Base-by-base conservation (phyloP, 2,888 invertebrate genomes). In the Tenthredo mesomela region DNA sequence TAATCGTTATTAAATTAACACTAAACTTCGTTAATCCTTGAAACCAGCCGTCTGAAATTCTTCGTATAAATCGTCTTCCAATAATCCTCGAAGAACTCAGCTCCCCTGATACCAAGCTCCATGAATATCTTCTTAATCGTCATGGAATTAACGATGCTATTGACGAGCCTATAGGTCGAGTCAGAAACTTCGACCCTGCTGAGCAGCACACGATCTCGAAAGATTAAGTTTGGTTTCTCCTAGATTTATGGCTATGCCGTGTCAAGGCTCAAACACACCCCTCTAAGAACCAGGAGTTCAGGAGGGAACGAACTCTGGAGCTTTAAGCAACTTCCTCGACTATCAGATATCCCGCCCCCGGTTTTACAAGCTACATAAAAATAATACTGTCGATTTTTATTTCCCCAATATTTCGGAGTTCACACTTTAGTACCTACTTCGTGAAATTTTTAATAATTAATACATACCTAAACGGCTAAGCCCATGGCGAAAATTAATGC, bases 191-290 rank as follows among this genome's bases (percentile, higher is more conserved):
- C 77, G 40, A 73, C 15, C 21, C 43, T 70, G 37, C 70, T 37
- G 70, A 25, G 18, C 33, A 43, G 40, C 37, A 15, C 29, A 73
- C 40, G 40, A 73, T 40, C 43, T 40, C 21, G 10, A 43, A 80
- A 80, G 80, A 80, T 80, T 80, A 80, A 40, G 2, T 40, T 40
- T 29, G 50, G 21, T 21, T 37, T 33, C 58, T 80, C 9, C 40
- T 50, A 37, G 80, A 80, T 80, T 80, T 61, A 80, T 80, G 6
- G 80, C 80, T 80, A n/a, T 80, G n/a, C 50, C 80, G 37, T 40
- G 6, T 80, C 80, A 40, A 15, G 80, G 21, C 37, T 61, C 54
- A 33, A 29, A 61, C 61, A 61, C 37, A 40, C n/a, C 37, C 54
- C 21, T 58, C 67, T 33, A 12, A 6, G 33, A 7, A 15, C 4